phyloP scores from a whole-genome alignment of 2,888 invertebrate genomes.

The Disparrhopalites patrizii region DNA sequence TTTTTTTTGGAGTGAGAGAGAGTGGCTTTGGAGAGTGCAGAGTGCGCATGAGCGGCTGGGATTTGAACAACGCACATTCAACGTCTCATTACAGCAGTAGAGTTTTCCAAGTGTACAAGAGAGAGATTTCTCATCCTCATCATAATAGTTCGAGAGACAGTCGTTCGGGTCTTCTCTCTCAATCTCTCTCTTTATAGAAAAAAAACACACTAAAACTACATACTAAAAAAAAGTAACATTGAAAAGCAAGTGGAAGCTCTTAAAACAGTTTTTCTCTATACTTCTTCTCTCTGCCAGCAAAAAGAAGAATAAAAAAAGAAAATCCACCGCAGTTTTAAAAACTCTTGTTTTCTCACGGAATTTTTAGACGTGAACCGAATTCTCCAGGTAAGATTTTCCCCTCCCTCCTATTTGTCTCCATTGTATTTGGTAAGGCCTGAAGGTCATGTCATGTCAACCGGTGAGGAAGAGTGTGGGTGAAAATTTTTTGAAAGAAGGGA shows the following conservation, averaged over 20 bases:
- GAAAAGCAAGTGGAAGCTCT: no score
- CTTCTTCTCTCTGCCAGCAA: neutral
- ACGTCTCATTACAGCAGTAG: neutral
- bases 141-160: neutral
- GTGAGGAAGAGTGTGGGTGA: neutral
- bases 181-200: neutral
- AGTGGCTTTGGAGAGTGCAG: neutral
- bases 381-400: slow-evolving; percentile 17
- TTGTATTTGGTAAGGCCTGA: neutral
- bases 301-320: no score
- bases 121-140: slow-evolving; percentile 8
- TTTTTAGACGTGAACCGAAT: slow-evolving; percentile 16
- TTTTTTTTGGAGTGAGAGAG: neutral
- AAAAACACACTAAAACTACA: neutral
- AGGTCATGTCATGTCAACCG: slow-evolving; percentile 7
- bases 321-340: no score
- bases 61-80: slow-evolving; percentile 12
- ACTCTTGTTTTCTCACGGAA: slow-evolving; percentile 20
- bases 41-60: slow-evolving; percentile 5
- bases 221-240: no score
- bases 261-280: neutral
- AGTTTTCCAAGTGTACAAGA: slow-evolving; percentile 5
- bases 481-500: no score
- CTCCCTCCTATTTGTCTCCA: neutral
- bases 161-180: neutral